These are phyloP conservation scores for Notospermus geniculatus DNA, from an alignment of 1,140 invertebrate genomes.

Conservation along the genomic window DNA sequence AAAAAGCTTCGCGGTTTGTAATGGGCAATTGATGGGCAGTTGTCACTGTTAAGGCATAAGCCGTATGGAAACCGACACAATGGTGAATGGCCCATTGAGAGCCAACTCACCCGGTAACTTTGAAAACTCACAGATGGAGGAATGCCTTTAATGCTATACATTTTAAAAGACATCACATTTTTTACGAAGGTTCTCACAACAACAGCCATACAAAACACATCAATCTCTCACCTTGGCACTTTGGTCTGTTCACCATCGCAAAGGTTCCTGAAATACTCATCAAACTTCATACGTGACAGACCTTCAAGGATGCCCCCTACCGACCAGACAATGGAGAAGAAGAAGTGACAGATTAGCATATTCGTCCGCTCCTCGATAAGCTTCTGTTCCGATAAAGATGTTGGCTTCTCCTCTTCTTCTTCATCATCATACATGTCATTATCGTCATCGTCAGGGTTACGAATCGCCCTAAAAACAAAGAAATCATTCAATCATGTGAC, in stretches of 20 bases:
- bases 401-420: constrained; percentile 23
- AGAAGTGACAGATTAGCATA: constrained; percentile 52
- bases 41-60: no score
- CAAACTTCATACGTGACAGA: constrained; percentile 50
- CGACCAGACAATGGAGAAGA: constrained; percentile 56
- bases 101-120: no score
- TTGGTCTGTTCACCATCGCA: constrained; percentile 47
- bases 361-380: constrained; percentile 48
- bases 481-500: constrained; percentile 1
- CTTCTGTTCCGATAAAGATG: constrained; percentile 37
- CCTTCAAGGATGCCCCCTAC: constrained; percentile 48
- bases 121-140: no score
- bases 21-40: no score
- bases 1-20: no score
- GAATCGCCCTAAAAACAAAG: constrained; percentile 33
- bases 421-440: constrained; percentile 33
- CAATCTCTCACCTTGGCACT: constrained; percentile 62
- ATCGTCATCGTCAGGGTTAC: constrained; percentile 47
- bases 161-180: no score
- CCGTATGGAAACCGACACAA: no score
- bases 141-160: no score
- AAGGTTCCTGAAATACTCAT: constrained; percentile 51
- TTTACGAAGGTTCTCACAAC: not conserved
- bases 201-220: not conserved
- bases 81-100: no score